phyloP scores from a whole-genome alignment of 1,140 invertebrate genomes.

The Caenorhabditis briggsae region DNA sequence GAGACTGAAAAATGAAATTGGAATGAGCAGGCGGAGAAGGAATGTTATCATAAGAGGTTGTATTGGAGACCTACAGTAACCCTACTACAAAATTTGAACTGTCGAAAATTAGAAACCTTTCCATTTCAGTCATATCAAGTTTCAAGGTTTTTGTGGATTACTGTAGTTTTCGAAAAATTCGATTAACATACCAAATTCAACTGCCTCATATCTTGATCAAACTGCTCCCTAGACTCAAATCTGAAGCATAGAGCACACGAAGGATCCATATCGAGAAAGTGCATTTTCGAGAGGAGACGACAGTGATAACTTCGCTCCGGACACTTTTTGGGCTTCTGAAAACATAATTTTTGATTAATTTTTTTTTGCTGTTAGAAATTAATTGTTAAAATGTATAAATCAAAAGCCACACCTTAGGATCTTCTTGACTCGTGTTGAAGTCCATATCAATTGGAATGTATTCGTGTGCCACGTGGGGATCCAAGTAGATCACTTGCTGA shows the following conservation, averaged over 20 bases:
- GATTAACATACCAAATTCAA: slow-evolving; percentile 55
- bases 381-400: not conserved
- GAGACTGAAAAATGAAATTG: slow-evolving; percentile 37
- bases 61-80: not conserved
- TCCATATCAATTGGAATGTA: slow-evolving; percentile 82
- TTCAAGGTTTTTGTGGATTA: no score
- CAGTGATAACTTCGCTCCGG: slow-evolving; percentile 85
- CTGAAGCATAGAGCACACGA: slow-evolving; percentile 92
- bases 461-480: slow-evolving; percentile 93
- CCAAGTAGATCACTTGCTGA: slow-evolving; percentile 89
- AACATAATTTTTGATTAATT: not conserved
- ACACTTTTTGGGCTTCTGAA: slow-evolving; percentile 24
- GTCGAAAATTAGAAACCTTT: not conserved
- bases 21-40: not conserved
- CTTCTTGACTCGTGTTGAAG: slow-evolving; percentile 68
- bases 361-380: slow-evolving; percentile 52
- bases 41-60: not conserved
- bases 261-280: slow-evolving; percentile 90
- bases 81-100: not conserved
- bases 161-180: no score
- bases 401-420: not conserved
- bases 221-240: slow-evolving; percentile 84
- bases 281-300: slow-evolving; percentile 87
- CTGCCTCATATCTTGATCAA: slow-evolving; percentile 84
- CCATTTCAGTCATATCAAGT: no score